Evolutionary conservation across 1,140 invertebrate genomes (phyloP).

Genomic region (Drosophila equinoxialis): DNA sequence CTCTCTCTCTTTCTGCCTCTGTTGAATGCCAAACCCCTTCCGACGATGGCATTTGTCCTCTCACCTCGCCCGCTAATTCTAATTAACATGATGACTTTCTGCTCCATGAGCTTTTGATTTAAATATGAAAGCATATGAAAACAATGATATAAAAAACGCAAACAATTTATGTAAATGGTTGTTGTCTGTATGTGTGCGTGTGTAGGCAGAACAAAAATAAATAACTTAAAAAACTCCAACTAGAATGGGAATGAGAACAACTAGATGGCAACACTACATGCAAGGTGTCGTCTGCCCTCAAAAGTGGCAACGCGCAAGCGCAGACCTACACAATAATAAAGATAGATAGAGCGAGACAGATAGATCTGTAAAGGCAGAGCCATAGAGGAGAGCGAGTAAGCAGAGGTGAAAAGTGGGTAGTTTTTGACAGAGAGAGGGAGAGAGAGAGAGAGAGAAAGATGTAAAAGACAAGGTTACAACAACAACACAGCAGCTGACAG

Average conservation of each 20-base stretch:
- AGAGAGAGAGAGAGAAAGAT: background rate
- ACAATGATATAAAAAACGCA: conserved; percentile 33
- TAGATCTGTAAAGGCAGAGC: background rate
- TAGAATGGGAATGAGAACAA: conserved; percentile 28
- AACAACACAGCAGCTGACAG: conserved; percentile 66
- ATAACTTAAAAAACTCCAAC: conserved; percentile 7
- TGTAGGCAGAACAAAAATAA: conserved; percentile 22
- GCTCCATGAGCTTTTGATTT: conserved; percentile 56
- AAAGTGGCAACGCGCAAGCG: conserved; percentile 54
- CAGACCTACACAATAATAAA: conserved; percentile 33
- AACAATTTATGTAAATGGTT: conserved; percentile 49
- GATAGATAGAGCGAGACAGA: conserved; percentile 28
- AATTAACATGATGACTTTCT: conserved; percentile 58
- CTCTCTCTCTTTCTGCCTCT: background rate
- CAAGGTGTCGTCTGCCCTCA: conserved; percentile 53
- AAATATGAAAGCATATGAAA: conserved; percentile 38
- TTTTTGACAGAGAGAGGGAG: conserved; percentile 25
- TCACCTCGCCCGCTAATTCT: conserved; percentile 39
- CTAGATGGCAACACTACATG: conserved; percentile 59
- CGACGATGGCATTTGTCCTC: background rate
- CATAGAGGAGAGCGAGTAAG: conserved; percentile 9
- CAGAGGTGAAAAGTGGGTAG: conserved; percentile 48
- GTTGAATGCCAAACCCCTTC: conserved; percentile 18
- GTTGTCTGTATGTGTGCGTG: background rate
- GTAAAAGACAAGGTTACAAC: conserved; percentile 73